Base-by-base conservation (phyloP, 2,888 invertebrate species). In the Tolmerus cingulatus region DNA sequence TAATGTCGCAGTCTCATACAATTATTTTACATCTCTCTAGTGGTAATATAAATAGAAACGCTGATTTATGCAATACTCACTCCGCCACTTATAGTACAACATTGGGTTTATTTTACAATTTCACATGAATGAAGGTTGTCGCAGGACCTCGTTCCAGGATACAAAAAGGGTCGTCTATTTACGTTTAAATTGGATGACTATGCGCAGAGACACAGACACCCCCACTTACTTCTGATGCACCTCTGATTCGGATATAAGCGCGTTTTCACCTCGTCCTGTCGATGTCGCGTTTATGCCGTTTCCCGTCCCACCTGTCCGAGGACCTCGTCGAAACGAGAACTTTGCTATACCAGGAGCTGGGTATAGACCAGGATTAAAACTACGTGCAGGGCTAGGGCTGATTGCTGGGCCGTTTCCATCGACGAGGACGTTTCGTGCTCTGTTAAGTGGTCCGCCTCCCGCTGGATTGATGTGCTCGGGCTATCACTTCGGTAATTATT, bases 401-500 rank as follows among this genome's bases (percentile, higher is more conserved):
- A 51, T 34, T 86, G 74, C 46, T 34, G 37, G 40, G 74, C 37
- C 74, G 79, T 74, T 74, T 23, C 46, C 66, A 78, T 46, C 74
- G 87, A 85, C 12, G 87, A 86, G 27, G 85, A 79, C 23, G 46
- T 57, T 55, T 86, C 74, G 81, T 86, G 51, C 55, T 89, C 87
- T 5, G 88, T 88, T 74, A 88, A 87, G 77, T 87, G 88, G 84
- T 89, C 88, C 12, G 88, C 87, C 86, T 89, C 89, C n/a, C 87
- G 87, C 74, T 89, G 88, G 55, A 88, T 86, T 84, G 89, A 84
- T 78, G 87, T 87, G 19, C 79, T 66, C 30, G 87, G 86, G 57
- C 90, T 89, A 88, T 92, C 92, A 66, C 90, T 90, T 74, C 91
- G 91, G 81, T 91, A 92, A 87, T 90, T 92, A 87, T 91, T 90